Evolutionary conservation across 2,113 vertebrate species (phyloP), one percentile per base, ranked within the genome.

Genomic region (Hippocampus guttulatus): DNA sequence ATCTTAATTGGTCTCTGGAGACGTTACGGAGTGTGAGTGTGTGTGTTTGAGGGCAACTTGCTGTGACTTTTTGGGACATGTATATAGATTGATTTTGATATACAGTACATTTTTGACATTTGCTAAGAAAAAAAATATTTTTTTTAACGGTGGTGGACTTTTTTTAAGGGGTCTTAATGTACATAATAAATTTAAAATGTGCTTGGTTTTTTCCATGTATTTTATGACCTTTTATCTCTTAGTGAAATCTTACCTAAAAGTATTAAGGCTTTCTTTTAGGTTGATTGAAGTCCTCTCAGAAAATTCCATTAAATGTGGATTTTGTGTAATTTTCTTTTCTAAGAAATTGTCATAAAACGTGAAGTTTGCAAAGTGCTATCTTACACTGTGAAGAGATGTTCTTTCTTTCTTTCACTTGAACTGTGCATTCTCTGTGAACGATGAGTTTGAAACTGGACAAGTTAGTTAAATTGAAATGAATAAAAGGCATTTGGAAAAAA

Each of bases 1-100:
- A 66, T 82, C 84, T 85, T 92, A 93, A 93, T 93, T 92, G 89
- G 87, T 79, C 91, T 87, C 83, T 79, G 40, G 88, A 89, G 90
- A 83, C 73, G 67, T 52, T 30, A 51, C 61, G 66, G 78, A 70
- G 73, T 57, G 64, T 62, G 16, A 71, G 80, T 64, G 77, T 63
- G 70, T 63, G 64, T 74, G 40, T 79, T 68, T 67, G 57, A 74
- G 75, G 67, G 64, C 64, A 69, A 69, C 30, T 70, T 69, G 52
- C 4, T 76, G 65, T 51, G 23, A 74, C 60, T 68, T 77, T 54
- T 38, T 78, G 47, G 54, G 69, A 73, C 8, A 33, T 41, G 55
- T 63, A 27, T 14, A 16, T 30, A 11, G 41, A 67, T 71, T n/a
- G 67, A 71, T 64, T 52, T 60, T 51, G 52, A 66, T 58, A 7